These are phyloP conservation scores for Melangyna quadrimaculata DNA, from an alignment of 2,888 invertebrate genomes.

Conservation along the genomic window DNA sequence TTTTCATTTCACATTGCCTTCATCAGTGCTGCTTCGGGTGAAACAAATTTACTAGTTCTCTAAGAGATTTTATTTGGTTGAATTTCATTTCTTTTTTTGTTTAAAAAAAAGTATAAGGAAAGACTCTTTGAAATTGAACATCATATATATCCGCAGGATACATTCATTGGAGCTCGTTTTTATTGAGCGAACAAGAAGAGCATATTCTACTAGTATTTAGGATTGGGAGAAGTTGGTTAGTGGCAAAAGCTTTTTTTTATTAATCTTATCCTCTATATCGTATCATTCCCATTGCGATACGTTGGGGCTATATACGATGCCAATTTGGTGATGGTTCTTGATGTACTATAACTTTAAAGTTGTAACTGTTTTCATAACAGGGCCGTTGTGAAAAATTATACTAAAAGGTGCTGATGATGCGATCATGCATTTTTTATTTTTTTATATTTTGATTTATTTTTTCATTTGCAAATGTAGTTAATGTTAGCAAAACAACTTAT, in stretches of 20 bases:
- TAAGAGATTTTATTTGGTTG: not conserved
- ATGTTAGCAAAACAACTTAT: no score
- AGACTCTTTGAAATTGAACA: conserved; percentile 46
- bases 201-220: not conserved
- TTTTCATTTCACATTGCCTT: conserved; percentile 16
- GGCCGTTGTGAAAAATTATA: not conserved
- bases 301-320: not conserved
- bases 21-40: conserved; percentile 16
- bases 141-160: conserved; percentile 49
- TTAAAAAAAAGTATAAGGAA: not conserved
- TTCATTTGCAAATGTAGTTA: no score
- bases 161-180: conserved; percentile 13
- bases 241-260: conserved; percentile 42
- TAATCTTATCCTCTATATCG: conserved; percentile 9
- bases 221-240: not conserved
- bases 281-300: not conserved
- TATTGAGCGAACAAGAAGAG: not conserved
- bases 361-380: not conserved
- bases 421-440: no score
- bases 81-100: not conserved
- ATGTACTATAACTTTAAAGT: not conserved
- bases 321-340: conserved; percentile 1
- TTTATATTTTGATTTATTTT: no score
- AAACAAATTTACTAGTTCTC: conserved; percentile 30
- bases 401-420: not conserved